Evolutionary conservation across 2,797 vertebrate species (phyloP), one percentile per base, ranked within the genome.

Genomic region (Meriones psammophilus): DNA sequence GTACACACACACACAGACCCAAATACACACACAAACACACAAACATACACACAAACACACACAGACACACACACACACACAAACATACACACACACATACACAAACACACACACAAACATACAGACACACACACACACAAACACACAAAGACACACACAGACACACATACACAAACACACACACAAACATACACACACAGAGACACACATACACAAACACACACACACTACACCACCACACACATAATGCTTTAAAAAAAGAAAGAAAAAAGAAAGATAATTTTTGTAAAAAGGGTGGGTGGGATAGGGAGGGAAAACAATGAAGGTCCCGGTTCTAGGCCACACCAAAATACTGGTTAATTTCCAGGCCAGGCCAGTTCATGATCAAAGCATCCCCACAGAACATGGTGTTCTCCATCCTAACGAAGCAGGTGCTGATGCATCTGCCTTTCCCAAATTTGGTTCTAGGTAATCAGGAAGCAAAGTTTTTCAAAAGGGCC

Each of bases 321-420:
- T 17, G n/a, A 81, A 54, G n/a, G 24, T 8, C n/a, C 64, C 66
- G 39, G 87, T 91, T 95, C 77, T 28, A 91, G 42, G 83, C 54
- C 54, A 84, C 39, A 20, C 3, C 2, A 46, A 92, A 73, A 56
- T n/a, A 66, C 78, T 17, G 22, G 36, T 9, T 71, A 15, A 68
- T 66, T 77, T 60, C 30, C n/a, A 94, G 26, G 77, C 73, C 60
- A 30, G 77, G 5, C 39, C 85, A 54, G 8, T 12, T 94, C 22
- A 30, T 17, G 24, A 46, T 28, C 33, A 33, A 22, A 73, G 60
- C 42, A 22, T 10, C 30, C 30, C 22, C 17, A 18, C 42, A 64
- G 42, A 64, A 93, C 68, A 86, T 30, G 42, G 20, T 26, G 17
- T 94, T 60, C 88, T 83, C 77, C 36, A 3, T 46, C 36, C 77